A percentile compares a stretch with the other conserved stretches of the same genome.
Evolutionary conservation across 1,140 invertebrate species (phyloP).

Genomic region (Arion vulgaris): DNA sequence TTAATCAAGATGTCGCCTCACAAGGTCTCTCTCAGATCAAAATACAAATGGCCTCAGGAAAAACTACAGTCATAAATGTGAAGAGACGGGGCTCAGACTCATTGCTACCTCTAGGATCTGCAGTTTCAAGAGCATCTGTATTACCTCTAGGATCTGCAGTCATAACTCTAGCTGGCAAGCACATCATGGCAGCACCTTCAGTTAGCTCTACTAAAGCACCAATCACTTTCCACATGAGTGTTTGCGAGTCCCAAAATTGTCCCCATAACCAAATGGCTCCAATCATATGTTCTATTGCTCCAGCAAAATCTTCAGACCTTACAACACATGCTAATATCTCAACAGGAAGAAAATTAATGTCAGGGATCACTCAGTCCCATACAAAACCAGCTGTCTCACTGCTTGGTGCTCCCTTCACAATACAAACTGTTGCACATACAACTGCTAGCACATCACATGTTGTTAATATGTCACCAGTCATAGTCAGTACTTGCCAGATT

Average conservation of each 20-base stretch:
- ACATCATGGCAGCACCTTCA: background rate
- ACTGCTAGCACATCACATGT: background rate
- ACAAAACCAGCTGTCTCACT: background rate
- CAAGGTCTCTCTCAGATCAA: constrained; percentile 14
- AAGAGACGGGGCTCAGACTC: constrained; percentile 6
- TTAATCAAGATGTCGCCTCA: background rate
- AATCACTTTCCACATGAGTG: constrained; percentile 10
- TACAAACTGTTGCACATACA: background rate
- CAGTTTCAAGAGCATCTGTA: background rate
- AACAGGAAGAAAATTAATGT: background rate
- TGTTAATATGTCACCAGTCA: background rate
- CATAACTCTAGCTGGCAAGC: background rate
- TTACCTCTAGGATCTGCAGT: background rate
- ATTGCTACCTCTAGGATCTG: background rate
- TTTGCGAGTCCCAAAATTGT: background rate
- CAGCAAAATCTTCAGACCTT: background rate
- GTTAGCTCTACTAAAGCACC: background rate
- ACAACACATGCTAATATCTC: background rate
- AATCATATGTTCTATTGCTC: constrained; percentile 21
- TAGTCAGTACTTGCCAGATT: background rate
- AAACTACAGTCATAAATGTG: constrained; percentile 28
- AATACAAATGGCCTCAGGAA: constrained; percentile 21
- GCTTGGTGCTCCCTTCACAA: background rate
- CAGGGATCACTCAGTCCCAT: background rate
- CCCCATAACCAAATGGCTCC: background rate